Base-by-base conservation (phyloP, 53 echinoderm and acorn worm species). In the Paracentrotus lividus region DNA sequence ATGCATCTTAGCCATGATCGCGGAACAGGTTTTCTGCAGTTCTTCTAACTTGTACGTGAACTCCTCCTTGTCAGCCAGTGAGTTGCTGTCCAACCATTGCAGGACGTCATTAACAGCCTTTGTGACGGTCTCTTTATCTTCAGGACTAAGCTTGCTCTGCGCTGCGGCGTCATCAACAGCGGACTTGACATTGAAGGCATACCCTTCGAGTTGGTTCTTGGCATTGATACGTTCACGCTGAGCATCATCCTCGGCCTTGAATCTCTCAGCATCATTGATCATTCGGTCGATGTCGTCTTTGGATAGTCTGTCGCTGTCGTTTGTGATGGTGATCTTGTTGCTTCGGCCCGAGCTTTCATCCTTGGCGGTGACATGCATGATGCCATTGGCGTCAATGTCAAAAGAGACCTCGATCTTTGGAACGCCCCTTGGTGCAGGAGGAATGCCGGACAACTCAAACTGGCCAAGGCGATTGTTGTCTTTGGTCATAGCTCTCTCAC, bases 201-300 rank as follows among this genome's bases (percentile, higher is more conserved):
- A 26, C 8, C 34, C 36, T 4, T 97, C 95, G n/a, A 98, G 93
- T 3, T 91, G 94, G 88, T 98, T 98, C 49, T 93, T 94, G 45
- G 96, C 94, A 24, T 93, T 55, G 85, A 97, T 59, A 26, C 97
- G 92, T 16, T 97, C 94, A 4, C 97, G 91, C 43, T 97, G 96
- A 4, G 85, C 94, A 23, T 97, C 97, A 65, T 98, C 98, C 55
- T 98, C 98, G 2, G 93, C 95, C 53, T 98, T 97, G 88, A 93
- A 97, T 55, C 64, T 76, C 85, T 97, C 94, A 40, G 96, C 96
- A 43, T 98, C 98, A 1, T 93, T 54, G 4, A 97, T 91, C 97
- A 98, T 97, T n/a, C 95, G 94, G 0, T 98, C 97, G 33, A 98
- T 98, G 49, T 98, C 98, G 31, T 94, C 98, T 58, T 95, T 96